These are phyloP conservation scores for Napeogenes sylphis DNA, from an alignment of 2,888 invertebrate genomes.

Conservation along the genomic window DNA sequence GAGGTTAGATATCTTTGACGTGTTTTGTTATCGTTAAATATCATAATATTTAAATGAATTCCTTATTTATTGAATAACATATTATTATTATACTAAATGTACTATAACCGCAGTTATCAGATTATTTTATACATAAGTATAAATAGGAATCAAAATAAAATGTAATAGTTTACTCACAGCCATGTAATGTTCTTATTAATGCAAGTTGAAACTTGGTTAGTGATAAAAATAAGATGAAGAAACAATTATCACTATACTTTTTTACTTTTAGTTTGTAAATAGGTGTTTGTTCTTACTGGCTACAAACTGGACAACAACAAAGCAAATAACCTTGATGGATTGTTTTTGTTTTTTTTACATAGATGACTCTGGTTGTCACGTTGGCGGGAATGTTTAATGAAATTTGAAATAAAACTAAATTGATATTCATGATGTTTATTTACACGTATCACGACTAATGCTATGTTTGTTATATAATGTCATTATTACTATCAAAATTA, in stretches of 20 bases:
- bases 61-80: too few relatives aligned
- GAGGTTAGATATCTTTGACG: neutral
- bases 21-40: too few relatives aligned
- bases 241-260: too few relatives aligned
- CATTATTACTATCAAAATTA: constrained; percentile 16
- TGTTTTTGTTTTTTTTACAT: constrained; percentile 1
- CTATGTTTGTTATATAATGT: constrained; percentile 15
- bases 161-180: neutral
- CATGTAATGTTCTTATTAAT: neutral
- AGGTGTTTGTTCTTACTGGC: too few relatives aligned
- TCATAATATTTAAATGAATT: too few relatives aligned
- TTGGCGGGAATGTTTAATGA: neutral
- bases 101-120: too few relatives aligned
- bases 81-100: too few relatives aligned
- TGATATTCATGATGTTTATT: constrained; percentile 26
- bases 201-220: too few relatives aligned
- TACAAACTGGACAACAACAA: too few relatives aligned
- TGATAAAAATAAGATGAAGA: too few relatives aligned
- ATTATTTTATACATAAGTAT: neutral
- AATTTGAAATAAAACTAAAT: constrained; percentile 4
- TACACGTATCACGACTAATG: constrained; percentile 21
- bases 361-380: constrained; percentile 10
- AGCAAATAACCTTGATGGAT: too few relatives aligned
- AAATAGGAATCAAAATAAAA: neutral
- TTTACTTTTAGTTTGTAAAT: too few relatives aligned